phyloP scores from a whole-genome alignment of 2,888 invertebrate genomes.

The Phengaris arion region DNA sequence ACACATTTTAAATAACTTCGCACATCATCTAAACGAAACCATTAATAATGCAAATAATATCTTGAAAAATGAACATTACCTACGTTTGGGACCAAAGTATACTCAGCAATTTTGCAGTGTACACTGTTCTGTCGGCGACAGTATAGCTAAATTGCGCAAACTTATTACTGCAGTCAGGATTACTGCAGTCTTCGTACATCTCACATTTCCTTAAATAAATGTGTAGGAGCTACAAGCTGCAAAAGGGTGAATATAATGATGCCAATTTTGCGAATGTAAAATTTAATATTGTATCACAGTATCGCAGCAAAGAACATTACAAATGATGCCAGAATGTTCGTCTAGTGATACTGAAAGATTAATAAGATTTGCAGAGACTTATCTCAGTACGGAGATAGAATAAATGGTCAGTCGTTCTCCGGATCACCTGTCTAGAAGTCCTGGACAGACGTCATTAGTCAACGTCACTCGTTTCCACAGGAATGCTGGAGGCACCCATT shows the following conservation, averaged over 20 bases:
- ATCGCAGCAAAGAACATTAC: background rate
- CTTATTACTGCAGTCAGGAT: background rate
- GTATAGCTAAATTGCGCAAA: constrained; percentile 9
- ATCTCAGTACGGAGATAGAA: constrained; percentile 27
- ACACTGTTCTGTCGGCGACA: background rate
- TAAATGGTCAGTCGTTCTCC: constrained; percentile 31
- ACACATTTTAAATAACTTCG: background rate
- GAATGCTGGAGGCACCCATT: constrained; percentile 36
- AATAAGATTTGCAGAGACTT: constrained; percentile 28
- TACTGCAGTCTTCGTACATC: constrained; percentile 3
- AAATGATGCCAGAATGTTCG: constrained; percentile 5
- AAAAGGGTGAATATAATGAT: constrained; percentile 2
- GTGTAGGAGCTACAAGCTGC: background rate
- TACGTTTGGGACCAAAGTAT: background rate
- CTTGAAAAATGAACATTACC: constrained; percentile 8
- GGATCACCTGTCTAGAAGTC: constrained; percentile 33
- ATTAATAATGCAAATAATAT: constrained; percentile 8
- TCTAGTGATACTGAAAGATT: constrained; percentile 24
- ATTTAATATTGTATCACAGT: background rate
- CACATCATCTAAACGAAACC: background rate
- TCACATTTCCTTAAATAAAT: constrained; percentile 1
- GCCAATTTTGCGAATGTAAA: constrained; percentile 10
- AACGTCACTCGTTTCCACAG: constrained; percentile 34
- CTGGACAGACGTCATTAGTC: constrained; percentile 33
- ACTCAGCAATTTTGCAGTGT: background rate